Base-by-base conservation (phyloP, 2,113 vertebrate genomes). In the Pedetes capensis region DNA sequence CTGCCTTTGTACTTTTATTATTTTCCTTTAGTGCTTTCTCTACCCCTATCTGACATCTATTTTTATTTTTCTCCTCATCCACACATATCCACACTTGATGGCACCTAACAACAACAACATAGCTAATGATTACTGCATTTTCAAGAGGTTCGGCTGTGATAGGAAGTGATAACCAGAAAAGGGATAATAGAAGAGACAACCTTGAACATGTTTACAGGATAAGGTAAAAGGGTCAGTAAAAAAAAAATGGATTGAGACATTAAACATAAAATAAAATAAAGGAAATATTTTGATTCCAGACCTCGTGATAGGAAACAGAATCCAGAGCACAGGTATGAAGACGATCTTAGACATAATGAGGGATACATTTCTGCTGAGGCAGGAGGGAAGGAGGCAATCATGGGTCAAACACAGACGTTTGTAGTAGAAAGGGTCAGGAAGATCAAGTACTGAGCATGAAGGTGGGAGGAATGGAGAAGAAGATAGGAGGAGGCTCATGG, bases 221-320 rank as follows among this genome's bases (percentile, higher is more conserved):
- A 78, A 94, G 42, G 16, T 12, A 20, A 85, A 91, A 57, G 16
- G 63, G 12, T 72, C 61, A 59, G 6, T 55, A 57, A 53, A 69
- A 53, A 75, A 84, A 55, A 20, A 25, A 29, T 44, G 25, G 12
- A 63, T 27, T 42, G 13, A 69, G 4, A 29, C 72, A 16, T 83
- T 89, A 88, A 88, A 82, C 49, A 39, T 27, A 74, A 90, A 57
- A 80, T 44, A 87, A 92, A 87, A 86, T 42, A 29, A 78, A 82
- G 23, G 2, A 47, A 91, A 47, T 81, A 34, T 47, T 85, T 83
- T 89, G 1, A 88, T 49, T 92, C n/a, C 51, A 75, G 53, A 76
- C n/a, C 44, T 94, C n/a, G n/a, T 63, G 27, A 34, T 18, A 79
- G 22, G 23, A 88, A 76, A 92, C 78, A 14, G 17, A 95, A 92